Conservation (phyloP, 2,888 invertebrate genomes). For the Pristionchus maxplancki region DNA sequence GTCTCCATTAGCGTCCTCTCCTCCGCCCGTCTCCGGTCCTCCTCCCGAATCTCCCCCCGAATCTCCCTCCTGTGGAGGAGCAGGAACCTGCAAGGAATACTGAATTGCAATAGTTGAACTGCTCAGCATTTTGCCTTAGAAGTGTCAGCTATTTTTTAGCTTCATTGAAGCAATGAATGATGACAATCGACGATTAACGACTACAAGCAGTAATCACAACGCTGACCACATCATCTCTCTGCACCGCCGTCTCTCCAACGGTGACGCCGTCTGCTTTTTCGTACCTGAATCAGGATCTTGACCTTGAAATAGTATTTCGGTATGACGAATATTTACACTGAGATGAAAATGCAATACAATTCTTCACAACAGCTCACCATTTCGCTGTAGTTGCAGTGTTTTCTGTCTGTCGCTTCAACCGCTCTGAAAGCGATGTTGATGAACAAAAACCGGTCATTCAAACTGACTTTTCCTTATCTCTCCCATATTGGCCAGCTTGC, state of each 20-base stretch:
- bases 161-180: no score
- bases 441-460: no score
- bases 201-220: no score
- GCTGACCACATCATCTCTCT: background rate
- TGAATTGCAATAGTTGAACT: no score
- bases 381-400: background rate
- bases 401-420: conserved; percentile 32
- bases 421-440: background rate
- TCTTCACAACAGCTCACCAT: background rate
- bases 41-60: background rate
- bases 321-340: background rate
- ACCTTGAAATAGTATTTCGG: background rate
- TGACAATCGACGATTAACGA: no score
- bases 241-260: background rate
- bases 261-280: conserved; percentile 14
- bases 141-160: no score
- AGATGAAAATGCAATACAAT: background rate
- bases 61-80: background rate
- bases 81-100: background rate
- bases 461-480: background rate
- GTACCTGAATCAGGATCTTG: conserved; percentile 6
- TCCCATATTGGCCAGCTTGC: conserved; percentile 59
- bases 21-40: background rate
- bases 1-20: background rate
- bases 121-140: no score